Evolutionary conservation across 2,797 vertebrate species (phyloP), one percentile per base, ranked within the genome.

Genomic region (Cryptoblepharus egeriae): DNA sequence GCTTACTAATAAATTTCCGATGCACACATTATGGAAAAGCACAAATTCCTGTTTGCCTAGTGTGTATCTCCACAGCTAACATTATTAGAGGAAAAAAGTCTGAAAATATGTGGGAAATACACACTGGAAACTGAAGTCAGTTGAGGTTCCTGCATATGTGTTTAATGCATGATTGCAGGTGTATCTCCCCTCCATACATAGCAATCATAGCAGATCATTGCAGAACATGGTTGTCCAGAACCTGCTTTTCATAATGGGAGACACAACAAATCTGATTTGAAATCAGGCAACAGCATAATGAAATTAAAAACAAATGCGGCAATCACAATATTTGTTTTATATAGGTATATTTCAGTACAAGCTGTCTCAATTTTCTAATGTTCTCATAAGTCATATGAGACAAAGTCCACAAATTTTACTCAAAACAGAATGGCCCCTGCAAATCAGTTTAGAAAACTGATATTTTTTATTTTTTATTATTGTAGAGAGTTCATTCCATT

Each of bases 351-450:
- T 16, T 52, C 49, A 52, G 70, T 52, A 32, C 32, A 4, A 84
- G 79, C 71, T 71, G 80, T 76, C 75, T 15, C 72, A 87, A 84
- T 37, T 79, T 63, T 0, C 0, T 75, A 71, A 75, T 86, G 82
- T 80, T 84, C 81, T 0, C 8, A 1, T 55, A 68, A 74, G 85
- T 69, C n/a, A n/a, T n/a, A n/a, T n/a, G n/a, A n/a, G n/a, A n/a
- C n/a, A n/a, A n/a, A n/a, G n/a, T n/a, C n/a, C n/a, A n/a, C n/a
- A n/a, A n/a, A n/a, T n/a, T n/a, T n/a, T n/a, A n/a, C n/a, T n/a
- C n/a, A n/a, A n/a, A n/a, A n/a, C n/a, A n/a, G n/a, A n/a, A n/a
- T n/a, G n/a, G n/a, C n/a, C n/a, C n/a, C n/a, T n/a, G n/a, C n/a
- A n/a, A n/a, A n/a, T n/a, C n/a, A n/a, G n/a, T n/a, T n/a, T n/a